phyloP scores from a whole-genome alignment of 2,113 vertebrate genomes.

The Saimiri boliviensis region DNA sequence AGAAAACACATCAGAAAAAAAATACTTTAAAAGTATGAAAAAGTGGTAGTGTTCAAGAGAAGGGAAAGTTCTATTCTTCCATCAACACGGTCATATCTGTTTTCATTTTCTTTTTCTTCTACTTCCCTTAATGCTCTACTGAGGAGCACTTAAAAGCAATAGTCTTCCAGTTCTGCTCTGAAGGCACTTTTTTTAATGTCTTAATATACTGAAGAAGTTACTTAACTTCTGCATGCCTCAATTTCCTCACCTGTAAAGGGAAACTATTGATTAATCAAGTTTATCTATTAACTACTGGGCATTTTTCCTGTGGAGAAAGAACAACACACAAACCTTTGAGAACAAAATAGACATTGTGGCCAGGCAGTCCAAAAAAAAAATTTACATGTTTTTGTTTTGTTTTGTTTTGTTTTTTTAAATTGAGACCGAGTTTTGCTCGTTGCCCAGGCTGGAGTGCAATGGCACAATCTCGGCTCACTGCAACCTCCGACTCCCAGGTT shows the following conservation, averaged over 20 bases:
- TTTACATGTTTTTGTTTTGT: neutral
- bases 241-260: neutral
- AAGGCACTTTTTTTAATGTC: neutral
- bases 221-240: conserved; percentile 12
- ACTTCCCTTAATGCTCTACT: conserved; percentile 14
- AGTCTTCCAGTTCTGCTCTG: conserved; percentile 16
- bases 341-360: neutral
- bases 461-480: too few species aligned
- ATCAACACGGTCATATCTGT: neutral
- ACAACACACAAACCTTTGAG: conserved; percentile 10
- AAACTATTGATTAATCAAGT: conserved; percentile 18
- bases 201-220: neutral
- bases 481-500: too few species aligned
- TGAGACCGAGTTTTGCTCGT: too few species aligned
- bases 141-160: neutral
- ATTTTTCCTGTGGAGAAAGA: neutral
- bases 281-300: conserved; percentile 10
- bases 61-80: neutral
- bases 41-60: neutral
- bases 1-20: neutral
- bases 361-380: neutral
- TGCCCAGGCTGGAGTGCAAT: too few species aligned
- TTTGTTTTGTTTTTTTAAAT: too few species aligned
- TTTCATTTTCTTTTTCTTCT: neutral
- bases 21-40: neutral